phyloP scores from a whole-genome alignment of 2,113 vertebrate species.

The Zosterops borbonicus region DNA sequence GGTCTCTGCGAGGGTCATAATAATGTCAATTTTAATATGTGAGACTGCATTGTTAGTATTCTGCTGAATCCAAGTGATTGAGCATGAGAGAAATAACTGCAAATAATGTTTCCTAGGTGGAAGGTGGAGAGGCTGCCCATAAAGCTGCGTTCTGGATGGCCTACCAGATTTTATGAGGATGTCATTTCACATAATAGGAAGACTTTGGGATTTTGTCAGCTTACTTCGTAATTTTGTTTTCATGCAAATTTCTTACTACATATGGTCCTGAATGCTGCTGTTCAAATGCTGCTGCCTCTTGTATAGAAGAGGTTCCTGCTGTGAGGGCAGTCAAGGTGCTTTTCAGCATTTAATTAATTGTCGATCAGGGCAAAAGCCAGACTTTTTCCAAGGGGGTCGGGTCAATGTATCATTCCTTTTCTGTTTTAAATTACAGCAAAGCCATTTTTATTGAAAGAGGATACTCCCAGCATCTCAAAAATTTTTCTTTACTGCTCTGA shows the following conservation, averaged over 20 bases:
- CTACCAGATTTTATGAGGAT: neutral
- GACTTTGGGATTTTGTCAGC: neutral
- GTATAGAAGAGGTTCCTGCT: constrained; percentile 25
- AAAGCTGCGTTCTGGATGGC: neutral
- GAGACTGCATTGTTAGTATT: neutral
- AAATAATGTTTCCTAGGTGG: neutral
- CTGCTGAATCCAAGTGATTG: neutral
- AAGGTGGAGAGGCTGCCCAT: neutral
- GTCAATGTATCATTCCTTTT: neutral
- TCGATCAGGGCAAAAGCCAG: neutral
- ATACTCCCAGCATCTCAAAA: neutral
- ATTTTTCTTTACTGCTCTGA: neutral
- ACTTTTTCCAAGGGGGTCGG: neutral
- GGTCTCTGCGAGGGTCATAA: neutral
- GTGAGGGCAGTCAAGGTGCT: constrained; percentile 13
- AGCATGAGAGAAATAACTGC: neutral
- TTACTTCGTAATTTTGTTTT: neutral
- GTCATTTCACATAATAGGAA: fast-evolving
- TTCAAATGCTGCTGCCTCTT: neutral
- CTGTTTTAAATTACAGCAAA: neutral
- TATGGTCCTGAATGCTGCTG: constrained; percentile 12
- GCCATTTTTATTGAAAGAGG: neutral
- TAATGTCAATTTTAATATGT: neutral
- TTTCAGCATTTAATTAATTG: constrained; percentile 59
- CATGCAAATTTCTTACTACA: constrained; percentile 12